Percentiles rank a stretch among this genome's conserved stretches.
These are phyloP conservation scores for Delichon dasypus DNA, from an alignment of 2,797 vertebrate species.

Conservation along the genomic window DNA sequence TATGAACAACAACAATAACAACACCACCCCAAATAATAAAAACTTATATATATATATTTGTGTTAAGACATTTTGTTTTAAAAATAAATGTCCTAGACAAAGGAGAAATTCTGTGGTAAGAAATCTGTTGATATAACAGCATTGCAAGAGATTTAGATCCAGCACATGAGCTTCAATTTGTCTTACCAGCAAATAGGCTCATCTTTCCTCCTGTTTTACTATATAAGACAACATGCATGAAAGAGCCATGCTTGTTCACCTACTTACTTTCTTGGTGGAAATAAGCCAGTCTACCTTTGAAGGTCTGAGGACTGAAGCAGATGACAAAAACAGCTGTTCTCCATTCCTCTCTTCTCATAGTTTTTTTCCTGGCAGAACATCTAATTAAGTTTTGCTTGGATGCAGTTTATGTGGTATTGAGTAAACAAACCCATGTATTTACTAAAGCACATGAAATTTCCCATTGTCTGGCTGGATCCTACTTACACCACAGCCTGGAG, in stretches of 20 bases:
- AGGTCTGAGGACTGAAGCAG: not conserved
- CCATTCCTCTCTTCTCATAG: not conserved
- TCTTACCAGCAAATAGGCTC: not conserved
- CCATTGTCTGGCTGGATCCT: not conserved
- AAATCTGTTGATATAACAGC: not conserved
- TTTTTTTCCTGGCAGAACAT: not conserved
- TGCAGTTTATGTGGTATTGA: not conserved
- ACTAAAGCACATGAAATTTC: slow-evolving; percentile 6
- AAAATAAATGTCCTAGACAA: not conserved
- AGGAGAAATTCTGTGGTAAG: not conserved
- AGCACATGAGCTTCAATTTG: not conserved
- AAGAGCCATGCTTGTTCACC: not conserved
- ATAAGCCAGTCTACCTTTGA: not conserved
- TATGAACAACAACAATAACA: not conserved
- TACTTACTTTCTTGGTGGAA: not conserved
- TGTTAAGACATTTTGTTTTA: not conserved
- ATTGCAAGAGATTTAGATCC: not conserved
- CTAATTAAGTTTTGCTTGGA: slow-evolving; percentile 22
- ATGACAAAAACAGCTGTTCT: slow-evolving; percentile 9
- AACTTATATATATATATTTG: not conserved
- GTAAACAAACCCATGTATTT: slow-evolving; percentile 12
- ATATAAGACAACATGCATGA: not conserved
- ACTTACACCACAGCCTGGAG: not conserved
- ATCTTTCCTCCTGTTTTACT: not conserved
- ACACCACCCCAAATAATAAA: not conserved